Base-by-base conservation (phyloP, 1,140 invertebrate species). In the Drosophila quadrilineata region DNA sequence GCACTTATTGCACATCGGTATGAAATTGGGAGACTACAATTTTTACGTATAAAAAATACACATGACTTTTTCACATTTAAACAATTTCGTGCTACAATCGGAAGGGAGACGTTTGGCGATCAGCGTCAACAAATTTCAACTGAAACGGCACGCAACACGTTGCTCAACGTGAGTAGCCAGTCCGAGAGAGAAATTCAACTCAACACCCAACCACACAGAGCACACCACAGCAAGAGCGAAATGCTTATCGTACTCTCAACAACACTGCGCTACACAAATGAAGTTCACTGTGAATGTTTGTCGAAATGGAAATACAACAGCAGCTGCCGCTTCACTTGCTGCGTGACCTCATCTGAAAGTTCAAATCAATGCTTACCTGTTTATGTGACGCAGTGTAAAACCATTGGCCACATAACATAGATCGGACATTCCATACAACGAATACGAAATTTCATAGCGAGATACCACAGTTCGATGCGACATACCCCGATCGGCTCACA, bases 1-100 rank as follows among this genome's bases (percentile, higher is more conserved):
- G 35, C 36, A 59, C 49, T 59, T 58, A 76, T 82, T 85, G 66
- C 71, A 85, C 73, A 74, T 82, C 43, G 36, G 73, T 62, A 56
- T 71, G 64, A 84, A 84, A 84, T 68, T 64, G 24, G 74, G 57
- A 63, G 41, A 77, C 50, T 54, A 66, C 41, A 69, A 58, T 38
- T 54, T 50, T 64, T 56, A 63, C 64, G 58, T 31, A 19, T 43
- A 29, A 29, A 49, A 48, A 58, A 50, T 21, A 36, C 19, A 22
- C 33, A 53, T 36, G 19, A 19, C 14, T 38, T 53, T 28, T 46
- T 22, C 29, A 24, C 22, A 24, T 38, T 17, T 16, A 8, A 36
- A 8, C 35, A 35, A 52, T 52, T 52, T 52, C 49, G 49, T 36
- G 48, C 48, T 12, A 35, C 12, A 35, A 16, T 45, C 53, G 57